Conservation (phyloP, 2,888 invertebrate genomes). For the Sesia apiformis region DNA sequence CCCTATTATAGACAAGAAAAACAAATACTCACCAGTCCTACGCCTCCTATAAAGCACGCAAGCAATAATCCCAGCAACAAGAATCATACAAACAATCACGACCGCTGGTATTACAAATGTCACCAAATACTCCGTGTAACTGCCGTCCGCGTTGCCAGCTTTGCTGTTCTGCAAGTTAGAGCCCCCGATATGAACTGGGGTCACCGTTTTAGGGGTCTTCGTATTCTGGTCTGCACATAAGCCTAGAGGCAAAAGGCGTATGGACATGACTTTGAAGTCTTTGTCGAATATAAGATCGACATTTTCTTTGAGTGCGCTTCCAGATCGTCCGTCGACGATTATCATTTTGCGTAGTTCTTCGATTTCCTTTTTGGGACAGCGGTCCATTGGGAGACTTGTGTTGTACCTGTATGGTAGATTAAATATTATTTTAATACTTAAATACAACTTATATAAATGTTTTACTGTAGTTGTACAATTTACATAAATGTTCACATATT, state of each 20-base stretch:
- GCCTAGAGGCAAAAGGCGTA: slow-evolving; percentile 75
- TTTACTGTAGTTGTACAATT: too few species aligned
- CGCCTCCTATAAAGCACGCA: slow-evolving; percentile 89
- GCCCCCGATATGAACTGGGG: slow-evolving; percentile 28
- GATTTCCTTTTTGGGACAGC: slow-evolving; percentile 87
- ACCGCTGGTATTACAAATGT: slow-evolving; percentile 93
- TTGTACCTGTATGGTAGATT: slow-evolving; percentile 74
- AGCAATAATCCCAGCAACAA: slow-evolving; percentile 90
- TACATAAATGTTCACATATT: too few species aligned
- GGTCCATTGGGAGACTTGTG: slow-evolving; percentile 80
- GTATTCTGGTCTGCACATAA: slow-evolving; percentile 70
- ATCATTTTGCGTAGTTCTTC: slow-evolving; percentile 81
- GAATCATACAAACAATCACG: slow-evolving; percentile 90
- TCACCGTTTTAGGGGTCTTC: slow-evolving; percentile 39
- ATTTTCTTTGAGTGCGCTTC: slow-evolving; percentile 58
- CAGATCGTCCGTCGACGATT: slow-evolving; percentile 75
- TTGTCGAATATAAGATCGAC: slow-evolving; percentile 80
- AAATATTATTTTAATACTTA: not conserved
- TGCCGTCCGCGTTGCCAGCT: slow-evolving; percentile 27
- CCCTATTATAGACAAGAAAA: too few species aligned
- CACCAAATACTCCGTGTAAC: slow-evolving; percentile 76
- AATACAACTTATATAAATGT: too few species aligned
- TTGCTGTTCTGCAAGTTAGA: slow-evolving; percentile 39
- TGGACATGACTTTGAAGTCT: slow-evolving; percentile 81
- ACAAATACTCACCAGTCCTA: slow-evolving; percentile 81